phyloP scores from a whole-genome alignment of 2,113 vertebrate genomes.

The Porphyrio hochstetteri region DNA sequence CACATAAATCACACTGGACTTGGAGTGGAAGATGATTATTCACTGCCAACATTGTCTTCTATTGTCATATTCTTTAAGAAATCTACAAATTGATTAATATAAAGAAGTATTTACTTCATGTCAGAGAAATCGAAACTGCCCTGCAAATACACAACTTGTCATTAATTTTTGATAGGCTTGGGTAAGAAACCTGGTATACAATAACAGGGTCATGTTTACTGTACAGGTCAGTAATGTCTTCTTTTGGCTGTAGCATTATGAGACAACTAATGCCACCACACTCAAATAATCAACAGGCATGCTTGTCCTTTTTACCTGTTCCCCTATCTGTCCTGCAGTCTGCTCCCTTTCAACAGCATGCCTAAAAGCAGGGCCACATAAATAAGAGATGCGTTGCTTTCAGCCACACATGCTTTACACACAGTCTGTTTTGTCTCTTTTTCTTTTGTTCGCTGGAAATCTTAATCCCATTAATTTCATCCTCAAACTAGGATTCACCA shows the following conservation, averaged over 20 bases:
- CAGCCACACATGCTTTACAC: background rate
- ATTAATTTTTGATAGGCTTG: slow-evolving; percentile 3
- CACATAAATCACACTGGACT: fast-evolving
- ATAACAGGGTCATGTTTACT: background rate
- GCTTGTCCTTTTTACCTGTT: background rate
- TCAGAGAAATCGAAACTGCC: background rate
- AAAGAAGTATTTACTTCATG: slow-evolving; percentile 1
- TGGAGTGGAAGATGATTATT: background rate
- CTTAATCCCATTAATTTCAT: background rate
- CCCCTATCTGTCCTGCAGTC: background rate
- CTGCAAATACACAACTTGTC: background rate
- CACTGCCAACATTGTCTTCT: background rate
- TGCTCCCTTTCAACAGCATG: background rate
- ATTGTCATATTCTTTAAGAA: background rate
- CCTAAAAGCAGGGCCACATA: slow-evolving; percentile 12
- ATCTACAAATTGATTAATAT: background rate
- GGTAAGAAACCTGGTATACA: background rate
- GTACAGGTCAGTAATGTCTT: background rate
- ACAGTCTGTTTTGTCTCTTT: background rate
- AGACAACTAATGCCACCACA: background rate
- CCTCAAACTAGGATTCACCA: slow-evolving; percentile 35
- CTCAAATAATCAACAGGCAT: background rate
- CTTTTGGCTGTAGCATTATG: background rate
- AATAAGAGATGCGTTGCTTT: background rate
- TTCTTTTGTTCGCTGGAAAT: slow-evolving; percentile 26